Conservation (phyloP, 2,888 invertebrate genomes). For the Brenthis daphne region DNA sequence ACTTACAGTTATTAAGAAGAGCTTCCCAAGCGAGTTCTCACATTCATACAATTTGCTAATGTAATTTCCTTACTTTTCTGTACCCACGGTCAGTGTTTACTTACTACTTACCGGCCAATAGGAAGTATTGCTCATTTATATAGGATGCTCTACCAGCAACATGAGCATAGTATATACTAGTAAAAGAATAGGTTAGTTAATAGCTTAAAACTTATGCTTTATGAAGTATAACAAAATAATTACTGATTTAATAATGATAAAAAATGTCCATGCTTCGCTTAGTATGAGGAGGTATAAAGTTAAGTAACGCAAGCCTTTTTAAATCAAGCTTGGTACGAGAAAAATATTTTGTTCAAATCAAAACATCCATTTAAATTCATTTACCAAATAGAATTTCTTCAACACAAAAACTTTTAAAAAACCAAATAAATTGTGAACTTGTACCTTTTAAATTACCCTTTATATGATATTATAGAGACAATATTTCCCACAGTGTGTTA, state of each 20-base stretch:
- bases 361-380: too few species aligned
- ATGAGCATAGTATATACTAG: too few species aligned
- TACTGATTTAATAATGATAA: too few species aligned
- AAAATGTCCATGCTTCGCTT: too few species aligned
- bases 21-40: constrained; percentile 54
- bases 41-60: constrained; percentile 62
- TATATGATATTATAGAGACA: constrained; percentile 46
- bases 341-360: too few species aligned
- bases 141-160: constrained; percentile 37
- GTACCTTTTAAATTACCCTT: constrained; percentile 26
- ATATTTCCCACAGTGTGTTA: constrained; percentile 55
- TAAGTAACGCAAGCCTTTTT: too few species aligned
- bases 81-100: constrained; percentile 47
- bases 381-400: too few species aligned
- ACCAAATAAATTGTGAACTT: background rate
- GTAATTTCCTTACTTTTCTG: constrained; percentile 50
- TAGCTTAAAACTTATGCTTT: too few species aligned
- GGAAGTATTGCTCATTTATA: constrained; percentile 46
- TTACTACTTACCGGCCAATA: constrained; percentile 49
- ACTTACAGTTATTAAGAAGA: constrained; percentile 23
- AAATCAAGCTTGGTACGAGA: too few species aligned
- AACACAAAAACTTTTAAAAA: background rate
- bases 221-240: too few species aligned
- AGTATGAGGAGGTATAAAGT: too few species aligned
- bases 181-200: too few species aligned